These are phyloP conservation scores for Diplolepis rosae DNA, from an alignment of 2,888 invertebrate species.

Conservation along the genomic window DNA sequence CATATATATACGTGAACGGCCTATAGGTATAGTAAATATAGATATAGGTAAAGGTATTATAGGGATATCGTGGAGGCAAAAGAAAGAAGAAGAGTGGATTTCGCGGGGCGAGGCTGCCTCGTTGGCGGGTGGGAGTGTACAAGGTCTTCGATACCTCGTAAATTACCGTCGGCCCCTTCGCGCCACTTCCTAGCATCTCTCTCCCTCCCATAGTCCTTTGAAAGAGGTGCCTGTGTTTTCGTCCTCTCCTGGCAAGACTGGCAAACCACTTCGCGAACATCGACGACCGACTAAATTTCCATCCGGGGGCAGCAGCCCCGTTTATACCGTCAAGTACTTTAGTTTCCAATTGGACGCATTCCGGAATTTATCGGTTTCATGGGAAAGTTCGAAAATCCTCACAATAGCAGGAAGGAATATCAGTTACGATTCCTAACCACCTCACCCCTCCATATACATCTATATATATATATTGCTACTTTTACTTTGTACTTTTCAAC, in stretches of 20 bases:
- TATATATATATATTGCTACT: background rate
- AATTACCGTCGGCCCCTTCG: slow-evolving; percentile 67
- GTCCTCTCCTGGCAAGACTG: slow-evolving; percentile 59
- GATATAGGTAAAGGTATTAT: slow-evolving; percentile 37
- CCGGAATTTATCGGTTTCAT: slow-evolving; percentile 27
- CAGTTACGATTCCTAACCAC: slow-evolving; percentile 3
- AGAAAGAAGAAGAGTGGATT: slow-evolving; percentile 60
- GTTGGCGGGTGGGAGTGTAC: slow-evolving; percentile 72
- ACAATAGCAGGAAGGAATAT: slow-evolving; percentile 24
- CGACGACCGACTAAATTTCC: slow-evolving; percentile 57
- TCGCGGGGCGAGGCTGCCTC: slow-evolving; percentile 67
- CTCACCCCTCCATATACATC: background rate
- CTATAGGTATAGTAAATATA: slow-evolving; percentile 20
- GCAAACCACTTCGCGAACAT: slow-evolving; percentile 52
- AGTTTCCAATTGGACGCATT: slow-evolving; percentile 30
- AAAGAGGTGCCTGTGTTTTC: slow-evolving; percentile 61
- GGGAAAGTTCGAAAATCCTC: slow-evolving; percentile 15
- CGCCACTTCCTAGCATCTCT: slow-evolving; percentile 49
- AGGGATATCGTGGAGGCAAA: slow-evolving; percentile 31
- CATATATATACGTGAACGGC: too few relatives aligned
- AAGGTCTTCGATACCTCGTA: slow-evolving; percentile 74
- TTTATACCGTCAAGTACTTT: slow-evolving; percentile 23
- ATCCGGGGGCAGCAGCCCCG: slow-evolving; percentile 50
- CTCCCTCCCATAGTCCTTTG: slow-evolving; percentile 49
- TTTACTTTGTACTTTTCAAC: slow-evolving; percentile 17